Percentiles rank a stretch among this genome's conserved stretches.
These are phyloP conservation scores for Pseudococcus jackbeardsleyi DNA, from an alignment of 2,888 invertebrate genomes.

Conservation along the genomic window DNA sequence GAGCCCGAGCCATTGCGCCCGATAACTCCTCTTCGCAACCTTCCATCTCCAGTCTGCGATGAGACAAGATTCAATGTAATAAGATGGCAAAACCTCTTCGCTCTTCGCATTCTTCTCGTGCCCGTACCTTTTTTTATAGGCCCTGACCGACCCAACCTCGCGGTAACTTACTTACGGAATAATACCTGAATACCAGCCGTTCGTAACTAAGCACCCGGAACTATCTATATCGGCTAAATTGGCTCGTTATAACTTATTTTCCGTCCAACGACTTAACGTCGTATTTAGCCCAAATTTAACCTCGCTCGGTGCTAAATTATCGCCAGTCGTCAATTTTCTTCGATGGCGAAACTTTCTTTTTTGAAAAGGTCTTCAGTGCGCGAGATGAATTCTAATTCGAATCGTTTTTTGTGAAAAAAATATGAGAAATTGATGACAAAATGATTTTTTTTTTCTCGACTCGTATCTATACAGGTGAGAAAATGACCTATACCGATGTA, in stretches of 20 bases:
- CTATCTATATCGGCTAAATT: constrained; percentile 51
- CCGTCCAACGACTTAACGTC: not conserved
- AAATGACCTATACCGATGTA: not conserved
- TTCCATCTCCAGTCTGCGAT: constrained; percentile 35
- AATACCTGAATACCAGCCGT: constrained; percentile 53
- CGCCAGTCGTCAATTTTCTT: not conserved
- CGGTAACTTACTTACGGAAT: constrained; percentile 53
- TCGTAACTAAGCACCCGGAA: constrained; percentile 54
- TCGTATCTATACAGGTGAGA: not conserved
- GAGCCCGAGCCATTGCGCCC: constrained; percentile 49
- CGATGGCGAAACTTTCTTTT: not conserved
- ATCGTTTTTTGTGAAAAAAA: not conserved
- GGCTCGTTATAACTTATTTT: not conserved
- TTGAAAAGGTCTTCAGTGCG: not conserved
- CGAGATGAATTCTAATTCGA: not conserved
- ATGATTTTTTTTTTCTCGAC: not conserved
- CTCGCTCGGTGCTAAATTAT: not conserved
- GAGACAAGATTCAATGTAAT: constrained; percentile 58
- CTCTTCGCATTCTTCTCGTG: constrained; percentile 31
- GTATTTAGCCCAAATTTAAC: constrained; percentile 51
- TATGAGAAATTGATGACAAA: not conserved
- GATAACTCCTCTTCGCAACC: constrained; percentile 56
- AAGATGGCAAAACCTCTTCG: constrained; percentile 55
- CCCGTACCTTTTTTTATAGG: constrained; percentile 46
- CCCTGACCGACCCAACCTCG: constrained; percentile 54